These are phyloP conservation scores for Drosophila gaucha DNA, from an alignment of 2,888 invertebrate species.

Conservation along the genomic window DNA sequence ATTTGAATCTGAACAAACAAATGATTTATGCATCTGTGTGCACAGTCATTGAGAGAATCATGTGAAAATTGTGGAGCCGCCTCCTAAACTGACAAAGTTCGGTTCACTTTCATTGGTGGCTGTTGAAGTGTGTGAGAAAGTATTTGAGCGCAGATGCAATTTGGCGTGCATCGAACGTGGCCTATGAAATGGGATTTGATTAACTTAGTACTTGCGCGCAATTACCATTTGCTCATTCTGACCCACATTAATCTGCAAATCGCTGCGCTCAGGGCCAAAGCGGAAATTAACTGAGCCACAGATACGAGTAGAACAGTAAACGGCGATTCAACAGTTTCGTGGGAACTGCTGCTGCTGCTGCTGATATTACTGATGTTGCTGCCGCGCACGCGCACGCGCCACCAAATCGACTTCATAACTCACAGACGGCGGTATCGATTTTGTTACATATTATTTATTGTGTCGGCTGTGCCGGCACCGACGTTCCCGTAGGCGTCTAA, in stretches of 20 bases:
- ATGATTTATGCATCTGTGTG: conserved; percentile 58
- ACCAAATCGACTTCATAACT: conserved; percentile 64
- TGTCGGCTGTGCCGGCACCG: conserved; percentile 45
- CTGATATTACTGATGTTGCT: background rate
- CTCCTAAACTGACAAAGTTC: conserved; percentile 36
- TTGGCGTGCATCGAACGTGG: background rate
- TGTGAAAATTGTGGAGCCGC: conserved; percentile 52
- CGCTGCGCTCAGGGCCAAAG: conserved; percentile 53
- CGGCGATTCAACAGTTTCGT: conserved; percentile 13
- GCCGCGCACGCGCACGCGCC: conserved; percentile 67
- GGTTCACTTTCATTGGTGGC: conserved; percentile 61
- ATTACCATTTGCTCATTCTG: conserved; percentile 57
- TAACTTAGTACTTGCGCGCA: conserved; percentile 43
- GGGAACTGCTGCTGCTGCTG: conserved; percentile 23
- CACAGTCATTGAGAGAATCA: conserved; percentile 51
- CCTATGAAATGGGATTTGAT: conserved; percentile 27
- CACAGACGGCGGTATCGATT: conserved; percentile 65
- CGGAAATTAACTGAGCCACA: conserved; percentile 66
- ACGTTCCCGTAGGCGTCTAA: conserved; percentile 65
- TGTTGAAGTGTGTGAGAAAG: conserved; percentile 54
- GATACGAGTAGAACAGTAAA: conserved; percentile 24
- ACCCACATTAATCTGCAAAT: conserved; percentile 71
- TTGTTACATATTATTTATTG: conserved; percentile 76
- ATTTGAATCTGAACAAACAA: conserved; percentile 59
- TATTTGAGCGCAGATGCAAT: conserved; percentile 31